Evolutionary conservation across 2,113 vertebrate species (phyloP).

Genomic region (Illadopsis cleaveri): DNA sequence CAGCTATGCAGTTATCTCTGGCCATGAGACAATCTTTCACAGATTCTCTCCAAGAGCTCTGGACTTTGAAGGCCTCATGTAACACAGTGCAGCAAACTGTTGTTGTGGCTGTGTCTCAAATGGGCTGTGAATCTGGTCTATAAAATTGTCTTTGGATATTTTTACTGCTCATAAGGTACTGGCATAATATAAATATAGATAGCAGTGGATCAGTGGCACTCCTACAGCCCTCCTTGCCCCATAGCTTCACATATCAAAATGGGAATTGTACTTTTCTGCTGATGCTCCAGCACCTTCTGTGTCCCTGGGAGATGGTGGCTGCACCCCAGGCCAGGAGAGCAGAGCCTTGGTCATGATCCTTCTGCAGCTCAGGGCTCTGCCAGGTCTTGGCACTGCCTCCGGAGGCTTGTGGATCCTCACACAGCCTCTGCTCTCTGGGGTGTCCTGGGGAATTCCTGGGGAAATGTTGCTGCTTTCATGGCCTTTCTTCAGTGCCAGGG

Average conservation of each 20-base stretch:
- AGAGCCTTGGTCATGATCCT: neutral
- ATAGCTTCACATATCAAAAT: neutral
- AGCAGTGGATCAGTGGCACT: neutral
- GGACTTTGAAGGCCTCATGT: neutral
- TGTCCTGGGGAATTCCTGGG: neutral
- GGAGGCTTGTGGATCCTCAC: neutral
- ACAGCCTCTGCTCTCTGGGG: neutral
- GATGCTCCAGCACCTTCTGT: neutral
- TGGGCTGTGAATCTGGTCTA: neutral
- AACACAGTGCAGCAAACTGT: neutral
- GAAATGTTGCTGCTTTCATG: accelerated
- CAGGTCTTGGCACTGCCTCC: accelerated
- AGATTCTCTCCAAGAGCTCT: neutral
- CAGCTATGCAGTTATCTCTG: neutral
- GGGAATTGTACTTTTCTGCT: neutral
- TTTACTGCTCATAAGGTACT: neutral
- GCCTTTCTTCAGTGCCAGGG: neutral
- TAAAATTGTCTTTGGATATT: neutral
- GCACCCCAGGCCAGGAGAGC: neutral
- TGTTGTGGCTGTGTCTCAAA: neutral
- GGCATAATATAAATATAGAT: neutral
- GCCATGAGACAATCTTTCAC: neutral
- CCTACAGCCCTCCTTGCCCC: neutral
- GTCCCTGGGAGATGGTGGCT: neutral
- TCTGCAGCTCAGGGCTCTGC: neutral